Evolutionary conservation across 2,888 invertebrate species (phyloP), one percentile per base, ranked within the genome.

Genomic region (Coronaproctus castanopsis): DNA sequence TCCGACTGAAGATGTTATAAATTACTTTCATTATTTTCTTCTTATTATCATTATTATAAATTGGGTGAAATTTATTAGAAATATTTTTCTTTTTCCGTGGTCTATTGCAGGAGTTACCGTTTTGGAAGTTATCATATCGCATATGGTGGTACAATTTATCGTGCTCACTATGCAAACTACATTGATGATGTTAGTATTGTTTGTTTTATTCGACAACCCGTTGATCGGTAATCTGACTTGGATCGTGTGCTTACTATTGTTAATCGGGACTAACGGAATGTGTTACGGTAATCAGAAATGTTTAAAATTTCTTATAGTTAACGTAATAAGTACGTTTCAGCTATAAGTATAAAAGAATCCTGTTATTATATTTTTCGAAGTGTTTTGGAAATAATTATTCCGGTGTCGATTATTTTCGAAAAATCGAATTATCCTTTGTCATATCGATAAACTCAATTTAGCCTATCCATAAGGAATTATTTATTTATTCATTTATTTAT

Each of bases 141-240:
- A 67, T 60, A 64, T 67, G n/a, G 62, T 66, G 1, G 62, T 67
- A n/a, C 68, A 69, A 61, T 62, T 66, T 54, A 62, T 66, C 10
- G 63, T 68, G 52, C 62, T 68, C 57, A 60, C 62, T 22, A 60
- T 66, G 8, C 68, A 69, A 61, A 67, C 65, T 24, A 65, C 63
- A 5, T 61, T 67, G 54, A 66, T 67, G 65, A 63, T 67, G 62
- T 52, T 66, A 19, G 62, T 67, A 8, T 62, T 67, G 23, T 67
- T 67, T 60, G 65, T 64, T 18, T 52, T 66, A 19, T 67, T 64
- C 58, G 64, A 65, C 52, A 65, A 65, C 54, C 66, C 66, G 1
- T 60, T 66, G 24, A 57, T 62, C 5, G 67, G 67, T 2, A 65
- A 64, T 59, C 22, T 65, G 14, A 56, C 59, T 5, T 65, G 66